Percentiles rank a stretch among this genome's conserved stretches.
Conservation (phyloP, 2,888 invertebrate genomes). For the Bellardia bayeri region DNA sequence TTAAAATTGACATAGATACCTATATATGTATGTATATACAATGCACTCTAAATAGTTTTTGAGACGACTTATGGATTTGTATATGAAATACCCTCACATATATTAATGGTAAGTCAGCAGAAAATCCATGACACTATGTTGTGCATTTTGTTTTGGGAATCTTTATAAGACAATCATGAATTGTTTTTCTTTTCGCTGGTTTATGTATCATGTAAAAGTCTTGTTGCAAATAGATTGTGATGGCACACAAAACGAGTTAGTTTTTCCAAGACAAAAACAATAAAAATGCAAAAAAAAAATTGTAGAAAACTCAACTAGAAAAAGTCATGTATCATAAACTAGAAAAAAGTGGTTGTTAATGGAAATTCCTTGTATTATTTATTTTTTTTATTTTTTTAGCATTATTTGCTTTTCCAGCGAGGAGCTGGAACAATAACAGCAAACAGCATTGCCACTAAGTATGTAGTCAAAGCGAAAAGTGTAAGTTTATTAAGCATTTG, state of each 20-base stretch:
- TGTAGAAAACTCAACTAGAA: slow-evolving; percentile 44
- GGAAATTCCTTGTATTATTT: slow-evolving; percentile 56
- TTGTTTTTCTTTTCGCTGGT: slow-evolving; percentile 39
- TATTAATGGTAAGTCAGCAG: slow-evolving; percentile 15
- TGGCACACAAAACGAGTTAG: slow-evolving; percentile 60
- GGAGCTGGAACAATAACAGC: slow-evolving; percentile 14
- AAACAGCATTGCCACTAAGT: slow-evolving; percentile 18
- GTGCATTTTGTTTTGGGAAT: slow-evolving; percentile 62
- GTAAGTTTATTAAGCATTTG: slow-evolving; percentile 46
- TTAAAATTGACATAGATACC: too few species aligned
- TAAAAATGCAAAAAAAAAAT: slow-evolving; percentile 28
- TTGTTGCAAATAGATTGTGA: slow-evolving; percentile 51
- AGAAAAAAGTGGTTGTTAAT: slow-evolving; percentile 54
- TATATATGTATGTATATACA: too few species aligned
- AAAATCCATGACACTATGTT: slow-evolving; percentile 35
- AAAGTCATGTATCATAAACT: slow-evolving; percentile 51
- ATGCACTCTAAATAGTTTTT: too few species aligned
- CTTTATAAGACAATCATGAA: slow-evolving; percentile 69
- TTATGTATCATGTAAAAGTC: slow-evolving; percentile 42
- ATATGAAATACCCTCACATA: slow-evolving; percentile 29
- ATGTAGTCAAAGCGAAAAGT: slow-evolving; percentile 38
- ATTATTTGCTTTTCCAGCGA: slow-evolving; percentile 10
- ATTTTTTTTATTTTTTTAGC: not conserved
- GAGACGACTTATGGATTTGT: not conserved
- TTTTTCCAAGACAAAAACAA: slow-evolving; percentile 60